These are phyloP conservation scores for Bubo blakistoni DNA, from an alignment of 2,113 vertebrate species.

Conservation along the genomic window DNA sequence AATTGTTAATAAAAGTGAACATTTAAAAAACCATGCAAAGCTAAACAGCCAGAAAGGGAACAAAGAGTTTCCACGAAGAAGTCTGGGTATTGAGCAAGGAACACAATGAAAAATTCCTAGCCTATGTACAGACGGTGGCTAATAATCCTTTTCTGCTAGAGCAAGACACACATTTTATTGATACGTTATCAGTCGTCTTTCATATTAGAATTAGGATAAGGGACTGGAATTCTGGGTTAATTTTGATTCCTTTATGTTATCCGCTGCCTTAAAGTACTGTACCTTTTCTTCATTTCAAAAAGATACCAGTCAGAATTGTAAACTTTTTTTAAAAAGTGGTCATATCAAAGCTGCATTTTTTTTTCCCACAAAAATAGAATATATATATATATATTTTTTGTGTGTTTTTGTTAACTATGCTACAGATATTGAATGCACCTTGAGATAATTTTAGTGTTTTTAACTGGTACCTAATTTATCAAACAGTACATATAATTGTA, in stretches of 20 bases:
- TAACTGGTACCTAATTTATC: constrained; percentile 87
- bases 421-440: constrained; percentile 84
- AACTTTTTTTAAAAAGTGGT: constrained; percentile 61
- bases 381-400: constrained; percentile 83
- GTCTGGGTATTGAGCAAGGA: not conserved
- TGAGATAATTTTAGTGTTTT: constrained; percentile 84
- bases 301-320: constrained; percentile 76
- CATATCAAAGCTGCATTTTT: constrained; percentile 79
- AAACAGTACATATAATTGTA: constrained; percentile 78
- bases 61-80: not conserved
- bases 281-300: constrained; percentile 62
- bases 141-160: constrained; percentile 21
- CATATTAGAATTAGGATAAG: constrained; percentile 57
- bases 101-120: not conserved
- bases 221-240: constrained; percentile 71
- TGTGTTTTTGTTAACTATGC: constrained; percentile 83
- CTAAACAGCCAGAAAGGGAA: not conserved
- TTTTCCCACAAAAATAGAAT: constrained; percentile 78
- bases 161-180: not conserved
- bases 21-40: not conserved
- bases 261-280: constrained; percentile 79
- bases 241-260: constrained; percentile 75
- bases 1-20: not conserved
- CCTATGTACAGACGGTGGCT: constrained; percentile 25
- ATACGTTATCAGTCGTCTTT: constrained; percentile 17